Evolutionary conservation across 1,140 invertebrate genomes (phyloP).

Genomic region (Drosophila sechellia): DNA sequence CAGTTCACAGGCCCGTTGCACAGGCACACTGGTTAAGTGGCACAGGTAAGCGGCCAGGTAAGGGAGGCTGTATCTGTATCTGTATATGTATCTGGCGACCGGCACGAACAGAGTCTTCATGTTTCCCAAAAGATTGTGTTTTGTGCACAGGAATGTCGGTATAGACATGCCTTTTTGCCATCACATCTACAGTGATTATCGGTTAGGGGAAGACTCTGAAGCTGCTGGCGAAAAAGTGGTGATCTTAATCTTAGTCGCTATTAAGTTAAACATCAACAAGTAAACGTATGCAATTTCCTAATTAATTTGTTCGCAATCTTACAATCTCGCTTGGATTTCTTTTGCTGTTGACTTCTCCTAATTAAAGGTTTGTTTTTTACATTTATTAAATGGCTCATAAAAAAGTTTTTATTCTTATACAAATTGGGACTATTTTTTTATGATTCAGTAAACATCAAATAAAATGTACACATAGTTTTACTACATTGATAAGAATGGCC

Average conservation of each 20-base stretch:
- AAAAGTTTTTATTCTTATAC: background rate
- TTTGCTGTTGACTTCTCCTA: constrained; percentile 1
- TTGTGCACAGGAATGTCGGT: constrained; percentile 55
- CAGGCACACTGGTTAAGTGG: constrained; percentile 24
- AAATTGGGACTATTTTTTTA: background rate
- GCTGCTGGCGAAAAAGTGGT: constrained; percentile 18
- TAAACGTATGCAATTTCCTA: constrained; percentile 41
- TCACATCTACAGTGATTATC: constrained; percentile 56
- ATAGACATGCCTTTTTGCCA: constrained; percentile 54
- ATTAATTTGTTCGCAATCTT: constrained; percentile 38
- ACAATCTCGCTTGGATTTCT: constrained; percentile 16
- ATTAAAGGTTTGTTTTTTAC: constrained; percentile 5
- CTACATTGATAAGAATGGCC: background rate
- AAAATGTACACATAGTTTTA: background rate
- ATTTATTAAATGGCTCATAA: background rate
- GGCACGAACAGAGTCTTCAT: constrained; percentile 64
- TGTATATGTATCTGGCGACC: constrained; percentile 41
- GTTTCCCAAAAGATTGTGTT: constrained; percentile 60
- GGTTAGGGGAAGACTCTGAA: constrained; percentile 43
- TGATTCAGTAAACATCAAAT: background rate
- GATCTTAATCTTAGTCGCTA: constrained; percentile 36
- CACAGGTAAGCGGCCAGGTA: constrained; percentile 41
- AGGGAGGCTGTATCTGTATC: constrained; percentile 35
- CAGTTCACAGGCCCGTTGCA: background rate
- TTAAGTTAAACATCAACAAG: constrained; percentile 34